Base-by-base conservation (phyloP, 2,113 vertebrate genomes). In the Scytalopus superciliaris region DNA sequence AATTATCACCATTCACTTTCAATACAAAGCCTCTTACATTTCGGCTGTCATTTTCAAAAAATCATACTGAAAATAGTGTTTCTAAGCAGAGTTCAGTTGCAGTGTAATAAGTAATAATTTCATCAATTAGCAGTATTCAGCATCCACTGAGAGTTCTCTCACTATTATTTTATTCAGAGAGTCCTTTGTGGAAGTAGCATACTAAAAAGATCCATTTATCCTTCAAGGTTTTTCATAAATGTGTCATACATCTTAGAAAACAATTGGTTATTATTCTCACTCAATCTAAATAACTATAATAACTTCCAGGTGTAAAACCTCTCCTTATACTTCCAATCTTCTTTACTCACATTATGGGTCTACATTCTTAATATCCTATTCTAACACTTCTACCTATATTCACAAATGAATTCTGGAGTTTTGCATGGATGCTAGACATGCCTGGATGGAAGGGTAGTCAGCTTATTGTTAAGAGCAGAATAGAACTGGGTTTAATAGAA, bases 161-260 rank as follows among this genome's bases (percentile, higher is more conserved):
- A 95, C 97, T 97, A 94, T 97, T 95, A 96, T 97, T 98, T 97
- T 95, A 97, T 96, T 97, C 95, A 97, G 22, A 68, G 87, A 97
- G 91, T 91, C 88, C 87, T 97, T 97, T 96, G 82, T 95, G 90
- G 92, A 97, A 97, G 76, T 84, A 95, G 83, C 83, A 93, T 92
- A 95, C 75, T 96, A 97, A 96, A 97, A 69, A 96, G 90, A 97
- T 93, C 55, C 82, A 95, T 96, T 97, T 96, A 94, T 80, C 87
- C 96, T 96, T 95, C 93, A 96, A 96, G 87, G 93, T 87, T 96
- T 97, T 97, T 96, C 93, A 95, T 81, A 97, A 97, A 96, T 88
- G 75, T 89, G 40, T 77, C 77, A 96, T 74, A 89, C 87, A 93
- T 95, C 93, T 75, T 96, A 69, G 76, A 92, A 97, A 97, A 97